Conservation (phyloP, 2,113 vertebrate species). For the Paracanthobrama guichenoti region DNA sequence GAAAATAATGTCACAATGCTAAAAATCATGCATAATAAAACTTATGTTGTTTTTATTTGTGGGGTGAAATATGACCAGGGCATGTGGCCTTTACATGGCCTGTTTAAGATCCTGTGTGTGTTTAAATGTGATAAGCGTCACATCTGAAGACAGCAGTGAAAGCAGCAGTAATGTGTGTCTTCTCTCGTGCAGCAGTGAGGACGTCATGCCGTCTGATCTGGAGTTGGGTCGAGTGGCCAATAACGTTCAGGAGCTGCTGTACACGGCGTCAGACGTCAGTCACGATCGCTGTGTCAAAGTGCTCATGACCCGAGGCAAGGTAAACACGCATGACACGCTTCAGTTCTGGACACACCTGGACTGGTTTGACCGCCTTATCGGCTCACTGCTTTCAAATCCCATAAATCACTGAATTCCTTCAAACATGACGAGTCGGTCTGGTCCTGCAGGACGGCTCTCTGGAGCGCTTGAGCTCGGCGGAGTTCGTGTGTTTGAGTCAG, state of each 20-base stretch:
- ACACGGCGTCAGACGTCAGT: slow-evolving; percentile 88
- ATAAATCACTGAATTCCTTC: neutral
- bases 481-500: slow-evolving; percentile 91
- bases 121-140: neutral
- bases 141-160: neutral
- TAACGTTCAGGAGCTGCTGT: slow-evolving; percentile 86
- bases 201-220: slow-evolving; percentile 87
- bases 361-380: neutral
- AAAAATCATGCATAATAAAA: too few species aligned
- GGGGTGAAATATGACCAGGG: too few species aligned
- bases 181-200: slow-evolving; percentile 73
- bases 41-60: too few species aligned
- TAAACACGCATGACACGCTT: slow-evolving; percentile 60
- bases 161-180: neutral
- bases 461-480: slow-evolving; percentile 89
- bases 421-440: too few species aligned
- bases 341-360: neutral
- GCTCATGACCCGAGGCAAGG: slow-evolving; percentile 92
- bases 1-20: neutral
- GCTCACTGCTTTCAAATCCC: neutral
- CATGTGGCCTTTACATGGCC: neutral
- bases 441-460: slow-evolving; percentile 87
- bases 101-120: neutral
- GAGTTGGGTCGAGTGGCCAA: slow-evolving; percentile 87
- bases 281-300: slow-evolving; percentile 97